Conservation (phyloP, 2,888 invertebrate species). For the Pandemis cinnamomeana region DNA sequence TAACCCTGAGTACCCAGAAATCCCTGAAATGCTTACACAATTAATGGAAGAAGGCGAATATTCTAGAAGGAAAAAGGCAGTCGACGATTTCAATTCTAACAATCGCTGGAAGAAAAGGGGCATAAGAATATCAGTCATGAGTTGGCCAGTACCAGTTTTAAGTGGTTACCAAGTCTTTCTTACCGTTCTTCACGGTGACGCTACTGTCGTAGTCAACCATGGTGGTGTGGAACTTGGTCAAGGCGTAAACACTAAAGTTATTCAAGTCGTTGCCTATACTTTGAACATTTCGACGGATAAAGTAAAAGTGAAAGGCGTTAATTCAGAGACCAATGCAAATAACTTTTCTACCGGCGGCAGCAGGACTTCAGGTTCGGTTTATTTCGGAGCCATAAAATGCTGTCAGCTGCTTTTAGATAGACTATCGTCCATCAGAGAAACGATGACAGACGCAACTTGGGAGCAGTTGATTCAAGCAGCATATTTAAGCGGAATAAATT, state of each 20-base stretch:
- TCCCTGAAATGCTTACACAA: slow-evolving; percentile 78
- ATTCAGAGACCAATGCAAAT: slow-evolving; percentile 87
- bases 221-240: slow-evolving; percentile 92
- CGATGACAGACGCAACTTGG: slow-evolving; percentile 62
- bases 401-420: slow-evolving; percentile 68
- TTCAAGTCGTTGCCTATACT: slow-evolving; percentile 87
- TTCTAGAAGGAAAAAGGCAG: slow-evolving; percentile 70
- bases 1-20: slow-evolving; percentile 55
- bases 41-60: slow-evolving; percentile 77
- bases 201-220: slow-evolving; percentile 88
- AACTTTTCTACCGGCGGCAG: slow-evolving; percentile 87
- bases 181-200: slow-evolving; percentile 88
- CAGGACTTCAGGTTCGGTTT: slow-evolving; percentile 53
- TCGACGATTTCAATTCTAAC: slow-evolving; percentile 81
- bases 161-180: slow-evolving; percentile 85
- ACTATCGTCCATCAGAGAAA: slow-evolving; percentile 60
- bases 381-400: slow-evolving; percentile 71
- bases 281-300: slow-evolving; percentile 87
- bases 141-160: slow-evolving; percentile 83
- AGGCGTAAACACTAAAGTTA: slow-evolving; percentile 89
- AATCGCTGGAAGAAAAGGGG: slow-evolving; percentile 93
- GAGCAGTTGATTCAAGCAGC: slow-evolving; percentile 51
- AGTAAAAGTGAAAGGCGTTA: slow-evolving; percentile 87
- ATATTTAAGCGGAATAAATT: slow-evolving; percentile 50
- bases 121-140: slow-evolving; percentile 87